Base-by-base conservation (phyloP, 2,888 invertebrate species). In the Desoria tigrina region DNA sequence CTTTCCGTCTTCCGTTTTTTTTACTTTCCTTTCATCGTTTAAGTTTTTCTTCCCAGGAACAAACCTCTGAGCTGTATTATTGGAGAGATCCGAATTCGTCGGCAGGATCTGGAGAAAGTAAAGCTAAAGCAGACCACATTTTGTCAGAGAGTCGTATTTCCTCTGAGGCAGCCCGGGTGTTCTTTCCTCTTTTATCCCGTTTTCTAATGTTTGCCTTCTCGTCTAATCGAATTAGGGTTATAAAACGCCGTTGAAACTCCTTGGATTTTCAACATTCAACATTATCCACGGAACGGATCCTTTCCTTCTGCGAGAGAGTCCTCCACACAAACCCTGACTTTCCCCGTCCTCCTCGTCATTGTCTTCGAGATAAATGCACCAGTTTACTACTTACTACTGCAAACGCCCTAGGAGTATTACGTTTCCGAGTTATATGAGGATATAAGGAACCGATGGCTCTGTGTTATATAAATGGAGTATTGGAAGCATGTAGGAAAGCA, bases 211-310 rank as follows among this genome's bases (percentile, higher is more conserved):
- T 71, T 68, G 65, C 63, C 60, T 61, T 60, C 56, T 42, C 59
- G 42, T 66, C 68, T 71, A 71, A 71, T 71, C 71, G 68, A 71
- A 71, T 71, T 68, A 71, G 60, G 42, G 64, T 60, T 61, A 66
- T 68, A 70, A 70, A 70, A 67, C 59, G 62, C 61, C 32, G 49
- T 61, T 65, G 59, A 64, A 68, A 61, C 55, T 60, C 51, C 27
- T 37, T 39, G 28, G 56, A 57, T 57, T 57, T 57, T 23, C 42
- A 50, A 37, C 27, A 27, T 27, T 28, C 27, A 28, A 27, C 54
- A 54, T 18, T 2, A 39, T 16, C 39, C 9, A 39, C 39, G 9
- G 9, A 16, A 21, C 45, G 18, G 11, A 32, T 32, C 32, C 32
- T 32, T 7, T 16, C 2, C 7, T 18, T 57, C 56, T 9, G 18